Evolutionary conservation across 2,113 vertebrate species (phyloP).

Genomic region (Pituophis catenifer): DNA sequence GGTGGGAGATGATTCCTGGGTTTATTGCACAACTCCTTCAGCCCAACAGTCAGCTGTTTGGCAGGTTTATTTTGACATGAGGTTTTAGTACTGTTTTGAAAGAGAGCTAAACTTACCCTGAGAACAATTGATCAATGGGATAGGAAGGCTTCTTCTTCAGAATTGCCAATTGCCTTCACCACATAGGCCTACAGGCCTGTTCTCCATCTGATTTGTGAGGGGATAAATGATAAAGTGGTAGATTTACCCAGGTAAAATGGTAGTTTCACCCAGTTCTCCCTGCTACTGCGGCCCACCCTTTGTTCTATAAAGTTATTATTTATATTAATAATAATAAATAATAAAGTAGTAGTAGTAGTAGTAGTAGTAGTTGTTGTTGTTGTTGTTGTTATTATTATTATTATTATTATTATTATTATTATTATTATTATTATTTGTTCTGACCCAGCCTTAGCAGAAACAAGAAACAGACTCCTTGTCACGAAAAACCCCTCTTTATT

Average conservation of each 20-base stretch:
- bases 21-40: neutral
- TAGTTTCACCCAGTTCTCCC: neutral
- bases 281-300: neutral
- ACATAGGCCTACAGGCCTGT: neutral
- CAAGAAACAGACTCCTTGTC: too few relatives aligned
- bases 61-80: neutral
- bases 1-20: neutral
- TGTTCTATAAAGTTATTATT: too few relatives aligned
- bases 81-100: neutral
- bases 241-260: too few relatives aligned
- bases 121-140: neutral
- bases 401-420: too few relatives aligned
- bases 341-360: too few relatives aligned
- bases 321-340: too few relatives aligned
- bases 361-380: too few relatives aligned
- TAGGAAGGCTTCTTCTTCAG: neutral
- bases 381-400: too few relatives aligned
- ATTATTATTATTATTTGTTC: too few relatives aligned
- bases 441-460: too few relatives aligned
- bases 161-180: neutral
- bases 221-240: neutral
- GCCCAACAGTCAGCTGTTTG: neutral
- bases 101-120: neutral
- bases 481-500: too few relatives aligned
- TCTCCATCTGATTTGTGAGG: neutral